Evolutionary conservation across 2,113 vertebrate genomes (phyloP).

Genomic region (Calcarius ornatus): DNA sequence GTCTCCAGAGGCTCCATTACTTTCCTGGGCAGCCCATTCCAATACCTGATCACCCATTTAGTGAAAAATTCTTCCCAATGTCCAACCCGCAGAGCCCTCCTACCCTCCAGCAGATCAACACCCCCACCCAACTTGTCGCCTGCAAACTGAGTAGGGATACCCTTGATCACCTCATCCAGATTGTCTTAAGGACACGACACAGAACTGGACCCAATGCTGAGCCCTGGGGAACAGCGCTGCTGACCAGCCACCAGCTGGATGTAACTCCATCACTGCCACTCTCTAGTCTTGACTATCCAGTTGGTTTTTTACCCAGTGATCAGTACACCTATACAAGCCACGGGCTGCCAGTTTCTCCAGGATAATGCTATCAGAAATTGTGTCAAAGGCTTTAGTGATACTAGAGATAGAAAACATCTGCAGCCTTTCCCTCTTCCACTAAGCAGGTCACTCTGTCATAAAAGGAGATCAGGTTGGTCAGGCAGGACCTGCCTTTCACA

Average conservation of each 20-base stretch:
- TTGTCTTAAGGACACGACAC: background rate
- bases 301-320: accelerated
- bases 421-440: background rate
- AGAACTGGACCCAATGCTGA: background rate
- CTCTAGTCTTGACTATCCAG: too few relatives aligned
- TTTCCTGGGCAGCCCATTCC: background rate
- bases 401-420: background rate
- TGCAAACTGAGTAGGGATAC: background rate
- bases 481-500: background rate
- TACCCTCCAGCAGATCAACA: background rate
- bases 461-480: background rate
- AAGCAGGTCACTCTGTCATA: background rate
- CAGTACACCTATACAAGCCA: background rate
- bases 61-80: background rate
- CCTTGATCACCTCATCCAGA: background rate
- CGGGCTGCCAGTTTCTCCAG: background rate
- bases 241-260: background rate
- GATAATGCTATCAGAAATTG: background rate
- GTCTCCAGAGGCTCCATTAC: background rate
- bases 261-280: background rate
- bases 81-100: background rate
- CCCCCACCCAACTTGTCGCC: background rate
- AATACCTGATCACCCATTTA: background rate
- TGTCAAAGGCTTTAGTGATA: background rate
- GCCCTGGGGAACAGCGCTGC: too few relatives aligned